Evolutionary conservation across 2,888 invertebrate species (phyloP).

Genomic region (Nesidiocoris tenuis): DNA sequence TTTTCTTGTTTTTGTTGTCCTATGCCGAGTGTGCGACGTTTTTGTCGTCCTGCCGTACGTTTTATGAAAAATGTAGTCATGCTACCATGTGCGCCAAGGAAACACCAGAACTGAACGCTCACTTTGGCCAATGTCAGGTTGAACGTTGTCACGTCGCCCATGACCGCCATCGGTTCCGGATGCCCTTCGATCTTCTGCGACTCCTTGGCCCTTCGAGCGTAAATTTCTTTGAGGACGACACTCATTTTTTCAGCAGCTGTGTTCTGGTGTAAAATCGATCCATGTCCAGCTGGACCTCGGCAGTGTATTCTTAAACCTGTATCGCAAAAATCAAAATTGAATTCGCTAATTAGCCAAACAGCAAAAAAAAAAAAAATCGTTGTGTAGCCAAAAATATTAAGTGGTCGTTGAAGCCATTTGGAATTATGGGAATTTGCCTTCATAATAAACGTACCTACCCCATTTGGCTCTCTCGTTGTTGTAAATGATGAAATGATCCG

Average conservation of each 20-base stretch:
- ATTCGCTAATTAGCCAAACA: neutral
- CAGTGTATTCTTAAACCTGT: conserved; percentile 66
- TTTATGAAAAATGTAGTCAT: too few relatives aligned
- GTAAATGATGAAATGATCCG: conserved; percentile 65
- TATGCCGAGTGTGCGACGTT: too few relatives aligned
- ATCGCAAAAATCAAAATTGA: neutral
- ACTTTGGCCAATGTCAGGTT: conserved; percentile 77
- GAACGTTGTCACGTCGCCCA: conserved; percentile 83
- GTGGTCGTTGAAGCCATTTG: too few relatives aligned
- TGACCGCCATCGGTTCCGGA: conserved; percentile 59
- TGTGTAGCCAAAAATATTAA: too few relatives aligned
- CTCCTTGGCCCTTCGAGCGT: conserved; percentile 67
- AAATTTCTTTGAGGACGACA: conserved; percentile 70
- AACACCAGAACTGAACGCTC: too few relatives aligned
- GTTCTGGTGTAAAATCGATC: conserved; percentile 74
- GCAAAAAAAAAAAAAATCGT: too few relatives aligned
- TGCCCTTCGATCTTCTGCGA: conserved; percentile 66
- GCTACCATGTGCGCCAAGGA: too few relatives aligned
- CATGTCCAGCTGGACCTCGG: conserved; percentile 83
- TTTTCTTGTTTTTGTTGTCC: too few relatives aligned
- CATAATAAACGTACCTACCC: conserved; percentile 33
- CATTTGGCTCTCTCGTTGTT: conserved; percentile 63
- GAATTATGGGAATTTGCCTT: too few relatives aligned
- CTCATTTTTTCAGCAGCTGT: conserved; percentile 82
- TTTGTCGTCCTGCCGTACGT: too few relatives aligned